Evolutionary conservation across 2,113 vertebrate species (phyloP), one percentile per base, ranked within the genome.

Genomic region (Oreocharis arfaki): DNA sequence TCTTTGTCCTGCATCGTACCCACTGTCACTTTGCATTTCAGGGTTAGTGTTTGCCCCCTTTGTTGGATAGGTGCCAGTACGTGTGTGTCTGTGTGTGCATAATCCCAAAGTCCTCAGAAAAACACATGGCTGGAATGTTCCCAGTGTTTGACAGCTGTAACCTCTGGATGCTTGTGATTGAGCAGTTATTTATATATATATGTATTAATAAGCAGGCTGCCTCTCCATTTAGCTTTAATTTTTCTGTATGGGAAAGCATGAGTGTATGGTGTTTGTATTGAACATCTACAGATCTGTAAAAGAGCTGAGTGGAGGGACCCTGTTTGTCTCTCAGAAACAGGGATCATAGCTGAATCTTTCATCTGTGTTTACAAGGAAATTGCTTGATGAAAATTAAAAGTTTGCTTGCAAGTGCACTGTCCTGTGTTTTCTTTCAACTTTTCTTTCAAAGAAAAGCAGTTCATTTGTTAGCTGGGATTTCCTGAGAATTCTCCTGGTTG

Each of bases 311-410:
- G 70, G 69, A 97, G 81, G n/a, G 61, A 83, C 77, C 91, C 64
- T 92, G 23, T 61, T 73, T 75, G 70, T 47, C 52, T 96, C 93
- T 92, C 47, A 42, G 0, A 19, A 84, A 13, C 0, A 75, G 63
- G 27, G 84, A 73, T 96, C 76, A 53, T 11, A 67, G 93, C 19
- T 93, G 46, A 85, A 53, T 77, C 95, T 91, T 69, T 89, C 59
- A 67, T 90, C 67, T 90, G 0, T 93, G 74, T 89, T 97, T 95
- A 84, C 59, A 86, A 80, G 94, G 30, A 96, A 87, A 74, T 79
- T 0, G 4, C 70, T 84, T 80, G 60, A 67, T 94, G 93, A 65
- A 96, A 97, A 97, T 96, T 97, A 96, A 98, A 97, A 50, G 53
- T 91, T 96, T 91, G 81, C 91, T 97, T 97, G 32, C 82, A 94